Base-by-base conservation (phyloP, 2,797 vertebrate species). In the Peromyscus nudipes region DNA sequence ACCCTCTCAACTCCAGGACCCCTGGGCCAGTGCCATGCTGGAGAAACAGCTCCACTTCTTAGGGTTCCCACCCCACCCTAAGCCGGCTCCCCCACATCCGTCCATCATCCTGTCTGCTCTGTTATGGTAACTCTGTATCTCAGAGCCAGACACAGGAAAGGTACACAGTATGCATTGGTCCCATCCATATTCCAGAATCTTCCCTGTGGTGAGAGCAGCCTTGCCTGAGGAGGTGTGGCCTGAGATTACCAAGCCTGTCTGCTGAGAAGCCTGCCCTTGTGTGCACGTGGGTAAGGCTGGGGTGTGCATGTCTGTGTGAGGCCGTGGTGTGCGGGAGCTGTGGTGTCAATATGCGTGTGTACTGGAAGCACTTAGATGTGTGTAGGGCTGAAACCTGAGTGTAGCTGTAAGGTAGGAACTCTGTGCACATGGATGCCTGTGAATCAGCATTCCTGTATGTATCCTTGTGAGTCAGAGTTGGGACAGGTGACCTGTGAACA, bases 231-330 rank as follows among this genome's bases (percentile, higher is more conserved):
- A 12, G 6, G 16, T 75, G 52, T n/a, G 55, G 27, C 43, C 87
- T 65, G 19, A 13, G 64, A 25, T 55, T 8, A 40, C 40, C 23
- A 13, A 11, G 17, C 12, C 7, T 23, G 14, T 87, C 73, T 57
- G 67, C 49, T 7, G 40, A 65, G 80, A 40, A 0, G 0, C 67
- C 2, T 13, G n/a, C 64, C 67, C 64, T 73, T 0, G 0, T 1
- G 12, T 10, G 37, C 21, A 34, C 34, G 21, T 0, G 17, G 0
- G 31, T 16, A 29, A 73, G 88, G 49, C 4, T 52, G 71, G 34
- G 4, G 0, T 29, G 5, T 52, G 40, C 34, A 2, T 34, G 37
- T 80, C 8, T 29, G 16, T 16, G n/a, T 0, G 0, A 49, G 19
- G 11, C 25, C 1, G 37, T 11, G n/a, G 69, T 29, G 27, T 76